Evolutionary conservation across 2,113 vertebrate species (phyloP), one percentile per base, ranked within the genome.

Genomic region (Corythoichthys haematopterus): DNA sequence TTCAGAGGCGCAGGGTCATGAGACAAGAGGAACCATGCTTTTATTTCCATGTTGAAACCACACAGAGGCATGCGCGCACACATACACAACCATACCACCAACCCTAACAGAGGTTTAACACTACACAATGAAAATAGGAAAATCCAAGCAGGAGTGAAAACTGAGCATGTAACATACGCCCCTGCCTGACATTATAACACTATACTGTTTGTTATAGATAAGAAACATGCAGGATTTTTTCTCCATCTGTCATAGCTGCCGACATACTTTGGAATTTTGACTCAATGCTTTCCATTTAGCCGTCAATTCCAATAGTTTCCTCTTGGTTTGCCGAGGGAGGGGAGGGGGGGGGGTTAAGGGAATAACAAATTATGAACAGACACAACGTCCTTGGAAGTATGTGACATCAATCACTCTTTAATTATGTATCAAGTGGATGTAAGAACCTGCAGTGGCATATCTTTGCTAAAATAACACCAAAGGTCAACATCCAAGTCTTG

Each of bases 31-130:
- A 74, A 69, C 73, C 62, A 3, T 64, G 77, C 80, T 84, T 88
- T 86, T 75, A 87, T 85, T 85, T 88, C 90, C 88, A 79, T 84
- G 56, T 64, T 58, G 59, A 28, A 82, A 83, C 79, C 79, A 59
- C 74, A 80, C 71, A 50, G 51, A 66, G 37, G 28, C 70, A 60
- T 56, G 63, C 50, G 67, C 50, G 35, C 52, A 43, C 55, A 64
- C 58, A 67, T 28, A 28, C 59, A 52, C 51, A 61, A 46, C 50
- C 55, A 53, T 48, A 64, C 52, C 60, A 20, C 55, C 75, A 70
- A 70, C 61, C 68, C 66, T 51, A 72, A 75, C 76, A 75, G 48
- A 72, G 70, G 58, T 75, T 55, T 37, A 58, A 51, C 6, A 75
- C 60, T 73, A 72, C 80, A 79, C 12, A n/a, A 75, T 67, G 69